phyloP scores from a whole-genome alignment of 2,797 vertebrate species.

The Lepus oiostolus region DNA sequence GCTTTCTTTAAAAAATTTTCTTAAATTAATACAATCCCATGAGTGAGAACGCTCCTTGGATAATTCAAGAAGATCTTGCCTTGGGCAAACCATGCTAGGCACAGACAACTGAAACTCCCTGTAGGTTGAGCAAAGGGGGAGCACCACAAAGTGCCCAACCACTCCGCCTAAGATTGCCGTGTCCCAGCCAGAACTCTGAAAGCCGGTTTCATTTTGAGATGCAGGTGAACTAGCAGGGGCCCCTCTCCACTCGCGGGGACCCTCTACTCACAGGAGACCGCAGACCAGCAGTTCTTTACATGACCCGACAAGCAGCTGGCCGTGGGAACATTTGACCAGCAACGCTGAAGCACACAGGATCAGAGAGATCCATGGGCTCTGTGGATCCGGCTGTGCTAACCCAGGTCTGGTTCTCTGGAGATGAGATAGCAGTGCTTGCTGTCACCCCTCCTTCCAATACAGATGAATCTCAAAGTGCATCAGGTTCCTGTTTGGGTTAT shows the following conservation, averaged over 20 bases:
- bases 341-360: background rate
- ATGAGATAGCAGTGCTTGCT: background rate
- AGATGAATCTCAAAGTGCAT: background rate
- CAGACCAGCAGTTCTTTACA: background rate
- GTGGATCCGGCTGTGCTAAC: background rate
- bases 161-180: background rate
- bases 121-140: background rate
- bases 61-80: background rate
- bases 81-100: background rate
- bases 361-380: background rate
- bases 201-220: background rate
- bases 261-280: background rate
- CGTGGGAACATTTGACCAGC: background rate
- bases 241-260: background rate
- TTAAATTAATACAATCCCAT: background rate
- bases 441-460: background rate
- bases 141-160: background rate
- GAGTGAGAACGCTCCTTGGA: background rate
- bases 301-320: background rate
- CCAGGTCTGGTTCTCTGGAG: background rate
- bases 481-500: background rate
- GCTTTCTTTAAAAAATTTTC: conserved; percentile 15
- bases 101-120: background rate
- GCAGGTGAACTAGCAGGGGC: background rate
- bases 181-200: background rate